Evolutionary conservation across 2,113 vertebrate genomes (phyloP).

Genomic region (Neodon shergylaensis): DNA sequence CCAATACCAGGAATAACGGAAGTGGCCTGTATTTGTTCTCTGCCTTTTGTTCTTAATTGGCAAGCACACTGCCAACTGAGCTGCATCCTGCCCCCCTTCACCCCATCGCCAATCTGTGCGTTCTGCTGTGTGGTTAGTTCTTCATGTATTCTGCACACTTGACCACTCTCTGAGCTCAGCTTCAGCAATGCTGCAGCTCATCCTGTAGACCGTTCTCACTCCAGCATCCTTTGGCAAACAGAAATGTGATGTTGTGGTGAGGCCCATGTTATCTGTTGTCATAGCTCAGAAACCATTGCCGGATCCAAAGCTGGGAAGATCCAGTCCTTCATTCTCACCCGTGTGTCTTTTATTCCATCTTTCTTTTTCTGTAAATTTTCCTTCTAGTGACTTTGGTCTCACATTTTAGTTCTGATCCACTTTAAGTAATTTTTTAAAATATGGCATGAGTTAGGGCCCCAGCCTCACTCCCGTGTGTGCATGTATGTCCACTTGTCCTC

Average conservation of each 20-base stretch:
- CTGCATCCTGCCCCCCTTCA: neutral
- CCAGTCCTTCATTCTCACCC: neutral
- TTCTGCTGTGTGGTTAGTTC: neutral
- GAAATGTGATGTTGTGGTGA: neutral
- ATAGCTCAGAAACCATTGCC: neutral
- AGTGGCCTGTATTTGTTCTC: neutral
- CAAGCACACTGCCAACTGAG: neutral
- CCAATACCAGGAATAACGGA: neutral
- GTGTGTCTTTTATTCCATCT: neutral
- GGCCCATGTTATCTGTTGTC: neutral
- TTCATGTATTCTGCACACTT: neutral
- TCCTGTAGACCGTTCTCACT: neutral
- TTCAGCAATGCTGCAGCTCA: neutral
- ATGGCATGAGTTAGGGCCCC: neutral
- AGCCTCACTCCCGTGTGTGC: neutral
- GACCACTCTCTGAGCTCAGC: neutral
- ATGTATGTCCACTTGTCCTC: neutral
- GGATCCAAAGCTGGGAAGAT: neutral
- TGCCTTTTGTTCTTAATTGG: neutral
- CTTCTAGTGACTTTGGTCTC: neutral
- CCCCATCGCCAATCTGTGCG: neutral
- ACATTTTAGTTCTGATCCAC: neutral
- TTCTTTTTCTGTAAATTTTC: neutral
- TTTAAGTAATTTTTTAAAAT: neutral
- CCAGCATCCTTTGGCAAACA: neutral